Base-by-base conservation (phyloP, 2,797 vertebrate species). In the Tarsius wallacei region DNA sequence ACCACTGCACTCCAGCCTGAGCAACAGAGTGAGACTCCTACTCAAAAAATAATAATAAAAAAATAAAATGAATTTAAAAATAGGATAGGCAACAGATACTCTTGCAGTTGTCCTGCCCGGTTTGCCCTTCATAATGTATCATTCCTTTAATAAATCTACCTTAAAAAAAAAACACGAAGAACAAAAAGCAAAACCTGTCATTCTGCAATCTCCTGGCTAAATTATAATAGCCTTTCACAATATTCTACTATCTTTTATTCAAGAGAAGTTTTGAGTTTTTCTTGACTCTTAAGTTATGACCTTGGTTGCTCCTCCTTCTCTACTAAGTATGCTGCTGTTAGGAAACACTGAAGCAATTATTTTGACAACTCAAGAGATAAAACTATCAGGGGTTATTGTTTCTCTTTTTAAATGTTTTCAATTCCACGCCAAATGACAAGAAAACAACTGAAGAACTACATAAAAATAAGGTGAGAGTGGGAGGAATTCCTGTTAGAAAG, bases 401-500 rank as follows among this genome's bases (percentile, higher is more conserved):
- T 78, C 31, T 51, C 55, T 83, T 90, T 91, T 53, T 19, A 76
- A 92, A 33, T 59, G 87, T 80, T 80, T 49, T 91, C 93, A 89
- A 51, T 15, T 19, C 24, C 33, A 68, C 49, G 31, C 7, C 31
- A 93, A 89, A 92, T 47, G 66, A 64, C 47, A 90, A 87, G 55
- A 93, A 68, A 83, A 36, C 47, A 85, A 88, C 0, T 73, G 22
- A 87, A 63, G 7, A 70, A 85, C 17, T n/a, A 74, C 51, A 59
- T 21, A 70, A 70, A 36, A 70, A 70, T 70, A 70, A 81, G 49
- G 74, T 82, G 59, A 26, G 10, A 42, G 64, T 11, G 36, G 26
- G 33, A 31, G 33, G 66, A 68, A 16, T 55, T 90, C 33, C 47
- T 80, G 47, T 22, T 66, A 80, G 33, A 22, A 85, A 80, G 33